A percentile compares a stretch with the other conserved stretches of the same genome.
Evolutionary conservation across 2,113 vertebrate genomes (phyloP).

Genomic region (Symphodus melops): DNA sequence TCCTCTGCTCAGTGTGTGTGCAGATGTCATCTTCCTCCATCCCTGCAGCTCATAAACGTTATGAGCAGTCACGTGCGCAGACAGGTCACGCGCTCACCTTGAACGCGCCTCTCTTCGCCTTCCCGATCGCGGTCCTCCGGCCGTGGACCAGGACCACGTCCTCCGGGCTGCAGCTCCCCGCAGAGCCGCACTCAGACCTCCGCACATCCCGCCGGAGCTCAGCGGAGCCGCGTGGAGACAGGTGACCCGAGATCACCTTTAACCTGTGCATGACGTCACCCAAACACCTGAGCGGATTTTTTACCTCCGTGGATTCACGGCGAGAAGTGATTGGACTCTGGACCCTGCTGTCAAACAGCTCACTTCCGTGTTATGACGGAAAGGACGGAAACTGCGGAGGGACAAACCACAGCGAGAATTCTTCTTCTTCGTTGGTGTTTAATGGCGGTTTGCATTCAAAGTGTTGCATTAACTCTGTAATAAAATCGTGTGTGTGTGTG

Average conservation of each 20-base stretch:
- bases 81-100: slow-evolving; percentile 41
- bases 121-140: slow-evolving; percentile 57
- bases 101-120: slow-evolving; percentile 59
- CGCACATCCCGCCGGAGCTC: not conserved
- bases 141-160: slow-evolving; percentile 75
- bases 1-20: no score
- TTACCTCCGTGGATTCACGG: no score
- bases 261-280: slow-evolving; percentile 39
- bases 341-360: not conserved
- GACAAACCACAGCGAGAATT: slow-evolving; percentile 19
- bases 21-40: no score
- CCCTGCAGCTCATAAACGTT: no score
- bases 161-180: not conserved
- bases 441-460: no score
- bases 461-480: no score
- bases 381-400: slow-evolving; percentile 17
- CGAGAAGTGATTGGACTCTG: slow-evolving; percentile 3
- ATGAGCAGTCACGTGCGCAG: not conserved
- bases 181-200: not conserved
- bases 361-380: not conserved
- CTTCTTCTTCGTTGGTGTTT: no score
- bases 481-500: no score
- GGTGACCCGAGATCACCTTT: slow-evolving; percentile 59
- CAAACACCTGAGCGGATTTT: not conserved
- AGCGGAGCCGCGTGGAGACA: not conserved